phyloP scores from a whole-genome alignment of 2,888 invertebrate genomes.

The Drosophila emarginata region DNA sequence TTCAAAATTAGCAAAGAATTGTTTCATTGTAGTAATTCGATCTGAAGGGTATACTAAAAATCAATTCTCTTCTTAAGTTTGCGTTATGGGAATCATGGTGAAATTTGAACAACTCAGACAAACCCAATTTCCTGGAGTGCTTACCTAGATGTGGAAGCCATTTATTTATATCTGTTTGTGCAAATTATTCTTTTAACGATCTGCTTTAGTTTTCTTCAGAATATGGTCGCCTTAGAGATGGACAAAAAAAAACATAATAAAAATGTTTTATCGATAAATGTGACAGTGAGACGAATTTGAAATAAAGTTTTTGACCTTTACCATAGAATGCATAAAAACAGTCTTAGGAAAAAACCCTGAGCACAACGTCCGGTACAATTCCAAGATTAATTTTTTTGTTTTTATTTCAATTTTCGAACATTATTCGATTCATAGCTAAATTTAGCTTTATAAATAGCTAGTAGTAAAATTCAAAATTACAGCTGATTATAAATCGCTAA shows the following conservation, averaged over 20 bases:
- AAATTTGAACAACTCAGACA: neutral
- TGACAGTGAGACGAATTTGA: neutral
- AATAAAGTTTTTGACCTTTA: too few relatives aligned
- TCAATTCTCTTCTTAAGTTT: neutral
- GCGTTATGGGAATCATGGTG: too few relatives aligned
- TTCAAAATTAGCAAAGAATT: neutral
- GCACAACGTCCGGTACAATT: too few relatives aligned
- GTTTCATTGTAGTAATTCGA: neutral
- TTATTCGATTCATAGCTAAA: too few relatives aligned
- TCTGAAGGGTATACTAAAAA: neutral
- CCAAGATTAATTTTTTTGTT: too few relatives aligned
- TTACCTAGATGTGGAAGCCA: slow-evolving; percentile 70
- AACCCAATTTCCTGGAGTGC: neutral
- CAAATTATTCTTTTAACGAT: neutral
- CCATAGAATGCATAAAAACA: too few relatives aligned
- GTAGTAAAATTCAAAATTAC: too few relatives aligned
- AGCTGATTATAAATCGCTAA: too few relatives aligned
- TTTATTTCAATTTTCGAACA: too few relatives aligned
- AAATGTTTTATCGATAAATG: neutral
- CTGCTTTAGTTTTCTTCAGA: neutral
- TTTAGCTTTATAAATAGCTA: too few relatives aligned
- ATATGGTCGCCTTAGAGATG: slow-evolving; percentile 7
- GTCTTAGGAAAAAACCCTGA: too few relatives aligned
- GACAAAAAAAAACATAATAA: neutral
- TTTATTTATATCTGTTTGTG: slow-evolving; percentile 31